Base-by-base conservation (phyloP, 2,797 vertebrate species). In the Sebastes kiyomatsui region DNA sequence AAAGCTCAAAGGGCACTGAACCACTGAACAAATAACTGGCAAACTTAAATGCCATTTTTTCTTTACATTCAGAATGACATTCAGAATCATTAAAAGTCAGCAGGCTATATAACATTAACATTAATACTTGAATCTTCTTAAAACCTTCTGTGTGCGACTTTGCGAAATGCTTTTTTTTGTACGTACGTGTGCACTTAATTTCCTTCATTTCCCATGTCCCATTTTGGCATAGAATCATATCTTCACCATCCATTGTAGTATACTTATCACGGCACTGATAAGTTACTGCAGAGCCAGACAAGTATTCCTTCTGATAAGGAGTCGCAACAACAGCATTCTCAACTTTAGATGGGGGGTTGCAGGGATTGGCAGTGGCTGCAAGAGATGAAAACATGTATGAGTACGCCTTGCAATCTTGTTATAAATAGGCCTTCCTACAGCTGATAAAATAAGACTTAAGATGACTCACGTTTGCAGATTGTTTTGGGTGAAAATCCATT, bases 391-490 rank as follows among this genome's bases (percentile, higher is more conserved):
- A 75, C 25, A 61, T 2, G 6, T 1, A 2, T 49, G n/a, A 55
- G 6, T 22, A 30, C 7, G 7, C 9, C 9, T 5, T 1, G 3
- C 22, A 4, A 3, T 14, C 6, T 9, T 6, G 25, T 4, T 11
- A 18, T 12, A 11, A 61, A 22, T 22, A 65, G 3, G 22, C 13
- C 23, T 14, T 14, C 23, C 20, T 25, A 35, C 3, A 52, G 46
- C 4, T 35, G 10, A 32, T 2, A 5, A 72, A 54, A 32, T 42
- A 2, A 20, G 0, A 67, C 1, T 25, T 32, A 62, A 38, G 13
- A 28, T 27, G 25, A 86, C 92, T 93, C 69, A 94, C 91, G 10
- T 78, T 1, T 1, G 56, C 94, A 94, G 32, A 90, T 64, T 0
- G 1, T 0, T 10, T 61, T 4, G 3, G 68, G 12, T 0, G n/a